A percentile compares a stretch with the other conserved stretches of the same genome.
Conservation (phyloP, 2,113 vertebrate genomes). For the Microcebus murinus region DNA sequence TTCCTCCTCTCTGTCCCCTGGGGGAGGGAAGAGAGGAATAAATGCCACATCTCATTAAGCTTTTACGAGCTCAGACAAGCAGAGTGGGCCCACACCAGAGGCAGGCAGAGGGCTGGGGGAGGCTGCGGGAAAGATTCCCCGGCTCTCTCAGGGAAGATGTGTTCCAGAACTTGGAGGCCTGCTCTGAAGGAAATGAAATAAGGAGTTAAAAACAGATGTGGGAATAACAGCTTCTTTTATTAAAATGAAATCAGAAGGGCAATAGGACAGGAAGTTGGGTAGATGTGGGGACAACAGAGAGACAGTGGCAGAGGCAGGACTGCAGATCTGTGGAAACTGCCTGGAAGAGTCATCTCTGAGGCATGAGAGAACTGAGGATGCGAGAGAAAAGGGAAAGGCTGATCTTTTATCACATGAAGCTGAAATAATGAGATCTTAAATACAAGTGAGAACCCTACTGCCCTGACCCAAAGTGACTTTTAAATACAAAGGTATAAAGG, state of each 20-base stretch:
- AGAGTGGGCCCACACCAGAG: neutral
- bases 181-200: neutral
- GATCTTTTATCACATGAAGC: neutral
- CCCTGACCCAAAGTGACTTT: neutral
- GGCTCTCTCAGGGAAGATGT: neutral
- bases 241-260: conserved; percentile 26
- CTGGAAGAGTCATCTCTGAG: neutral
- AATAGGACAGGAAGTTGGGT: neutral
- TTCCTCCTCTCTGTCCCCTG: conserved; percentile 6
- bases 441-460: neutral
- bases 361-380: neutral
- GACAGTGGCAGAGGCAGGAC: neutral
- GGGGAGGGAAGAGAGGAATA: neutral
- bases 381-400: neutral
- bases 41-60: neutral
- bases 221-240: conserved; percentile 60
- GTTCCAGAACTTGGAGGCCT: neutral
- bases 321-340: neutral
- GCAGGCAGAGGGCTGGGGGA: neutral
- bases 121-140: neutral
- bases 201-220: neutral
- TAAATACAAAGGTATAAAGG: neutral
- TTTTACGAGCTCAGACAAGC: neutral
- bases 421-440: neutral
- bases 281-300: neutral